Base-by-base conservation (phyloP, 2,888 invertebrate species). In the Heliconius sara region DNA sequence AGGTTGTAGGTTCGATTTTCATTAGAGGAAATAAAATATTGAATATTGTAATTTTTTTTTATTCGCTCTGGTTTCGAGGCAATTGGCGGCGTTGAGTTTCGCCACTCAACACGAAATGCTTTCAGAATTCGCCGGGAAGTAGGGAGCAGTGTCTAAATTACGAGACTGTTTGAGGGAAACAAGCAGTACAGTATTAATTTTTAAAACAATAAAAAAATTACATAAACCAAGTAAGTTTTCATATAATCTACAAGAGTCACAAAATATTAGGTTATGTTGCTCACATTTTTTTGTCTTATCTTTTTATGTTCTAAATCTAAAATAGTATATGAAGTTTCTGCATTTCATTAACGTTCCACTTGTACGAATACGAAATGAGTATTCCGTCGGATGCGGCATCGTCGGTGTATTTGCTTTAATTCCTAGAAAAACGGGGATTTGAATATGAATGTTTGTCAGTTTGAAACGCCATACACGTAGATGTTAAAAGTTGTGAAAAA, bases 401-500 rank as follows among this genome's bases (percentile, higher is more conserved):
- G 83, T 79, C 83, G 82, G 82, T 71, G 77, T 82, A 81, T 85
- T 84, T 84, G 83, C 81, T 82, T 81, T 82, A 76, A 79, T 85
- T 85, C 83, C 80, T 83, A 84, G 83, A 85, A 84, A 83, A 83
- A 76, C 19, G 78, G 82, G 83, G 79, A 83, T 84, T 83, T 80
- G 83, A 84, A 86, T 85, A 81, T 83, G 82, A 83, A 84, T 82
- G 74, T 77, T 77, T 72, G 76, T 77, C 75, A 78, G 84, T 73
- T 73, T 84, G 72, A 77, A 76, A 78, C 68, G 71, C 85, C n/a
- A 73, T 63, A 82, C 85, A 85, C 85, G 85, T 85, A 84, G 79
- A 77, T 79, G 71, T 77, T 76, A 78, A 82, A 77, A 71, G 65
- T 47, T 43, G 9, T 77, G 34, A 81, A 83, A 84, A 82, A 81